Evolutionary conservation across 1,140 invertebrate species (phyloP), one percentile per base, ranked within the genome.

Genomic region (Nilaparvata lugens): DNA sequence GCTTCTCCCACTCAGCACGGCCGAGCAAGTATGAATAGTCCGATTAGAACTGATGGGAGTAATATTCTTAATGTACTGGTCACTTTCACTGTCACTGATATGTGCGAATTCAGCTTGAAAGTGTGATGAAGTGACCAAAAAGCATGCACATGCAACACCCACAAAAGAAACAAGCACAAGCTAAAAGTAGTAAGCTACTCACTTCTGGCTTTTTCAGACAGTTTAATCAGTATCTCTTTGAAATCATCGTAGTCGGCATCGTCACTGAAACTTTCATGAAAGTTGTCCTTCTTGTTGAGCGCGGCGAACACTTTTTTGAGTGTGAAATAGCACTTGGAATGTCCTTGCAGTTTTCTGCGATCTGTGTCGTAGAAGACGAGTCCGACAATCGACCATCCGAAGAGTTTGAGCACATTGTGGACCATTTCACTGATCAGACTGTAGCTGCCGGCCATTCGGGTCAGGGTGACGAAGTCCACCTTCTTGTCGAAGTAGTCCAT

Each of bases 361-460:
- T 75, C 79, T 66, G 84, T 77, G 72, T 89, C 86, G 72, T 88
- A 84, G 69, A 83, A 89, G 13, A 89, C 72, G 64, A 89, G 79
- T 3, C 83, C 83, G 4, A 83, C 75, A n/a, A 80, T 75, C 14
- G 78, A 78, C 89, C 89, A 92, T 7, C 83, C 80, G 69, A 89
- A 90, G 28, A 80, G 78, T 67, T 78, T 72, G 0, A 88, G 71
- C 11, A 92, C 83, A 40, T 82, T 75, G 1, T 77, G 72, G 1
- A 93, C 78, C 13, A 89, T 87, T 60, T 81, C 78, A 4, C 86
- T 87, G 2, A 89, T 81, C 68, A 87, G 81, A 54, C 77, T 81
- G 73, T 92, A 88, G 42, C 86, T 87, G 0, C 91, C 89, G 78
- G 91, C 92, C 75, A 95, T 84, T 38, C 93, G 79, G 0, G 91